These are phyloP conservation scores for Synergus gifuensis DNA, from an alignment of 2,888 invertebrate genomes.

Conservation along the genomic window DNA sequence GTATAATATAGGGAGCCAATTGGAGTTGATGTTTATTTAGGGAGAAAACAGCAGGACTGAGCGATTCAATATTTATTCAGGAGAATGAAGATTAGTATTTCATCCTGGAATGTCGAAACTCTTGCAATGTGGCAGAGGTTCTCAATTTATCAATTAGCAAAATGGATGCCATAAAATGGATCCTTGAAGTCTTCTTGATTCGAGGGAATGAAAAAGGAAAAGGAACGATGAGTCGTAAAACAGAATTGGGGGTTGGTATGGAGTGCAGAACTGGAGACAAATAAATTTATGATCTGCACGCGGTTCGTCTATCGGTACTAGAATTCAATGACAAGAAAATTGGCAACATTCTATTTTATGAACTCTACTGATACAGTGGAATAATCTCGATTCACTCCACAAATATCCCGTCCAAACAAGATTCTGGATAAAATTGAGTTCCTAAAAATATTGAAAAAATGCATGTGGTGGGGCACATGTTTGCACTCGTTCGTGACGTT, in stretches of 20 bases:
- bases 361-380: neutral
- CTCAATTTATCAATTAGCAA: neutral
- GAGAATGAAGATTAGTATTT: neutral
- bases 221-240: neutral
- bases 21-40: neutral
- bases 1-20: neutral
- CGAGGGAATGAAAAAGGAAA: neutral
- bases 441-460: neutral
- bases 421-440: neutral
- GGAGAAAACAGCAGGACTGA: neutral
- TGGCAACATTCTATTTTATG: neutral
- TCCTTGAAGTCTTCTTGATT: neutral
- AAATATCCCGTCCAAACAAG: neutral
- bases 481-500: slow-evolving; percentile 31
- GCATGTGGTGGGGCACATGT: neutral
- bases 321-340: slow-evolving; percentile 7
- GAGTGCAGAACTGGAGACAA: neutral
- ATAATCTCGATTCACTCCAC: neutral
- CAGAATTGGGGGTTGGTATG: slow-evolving; percentile 9
- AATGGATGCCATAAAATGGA: neutral
- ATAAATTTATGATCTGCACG: slow-evolving; percentile 31
- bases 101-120: neutral
- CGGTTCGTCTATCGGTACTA: neutral
- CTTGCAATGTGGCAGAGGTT: neutral
- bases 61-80: slow-evolving; percentile 4